Evolutionary conservation across 2,113 vertebrate genomes (phyloP), one percentile per base, ranked within the genome.

Genomic region (Ondatra zibethicus): DNA sequence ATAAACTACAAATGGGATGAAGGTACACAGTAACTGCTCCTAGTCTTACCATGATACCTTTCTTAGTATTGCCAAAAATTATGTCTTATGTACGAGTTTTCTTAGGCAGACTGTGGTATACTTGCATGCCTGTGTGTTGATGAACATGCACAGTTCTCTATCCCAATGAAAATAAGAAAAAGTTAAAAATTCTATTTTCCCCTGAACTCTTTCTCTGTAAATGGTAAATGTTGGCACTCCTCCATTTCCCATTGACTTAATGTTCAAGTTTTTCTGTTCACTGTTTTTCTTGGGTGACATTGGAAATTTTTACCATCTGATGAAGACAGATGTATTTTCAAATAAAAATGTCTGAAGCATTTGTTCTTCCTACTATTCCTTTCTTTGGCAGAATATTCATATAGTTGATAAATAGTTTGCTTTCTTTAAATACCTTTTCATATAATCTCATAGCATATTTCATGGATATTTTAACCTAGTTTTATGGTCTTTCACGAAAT

Each of bases 241-340:
- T 97, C 97, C 96, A 97, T 89, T 97, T 98, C 73, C 97, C 96
- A 96, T 97, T 97, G 97, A 97, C 93, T 97, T 92, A 93, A 94
- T 25, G 86, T 97, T 98, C 91, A 89, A 0, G 95, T 97, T 98
- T 86, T 97, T 97, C 96, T 97, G 68, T 97, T 97, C 91, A 95
- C 96, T 98, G 91, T 97, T 97, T 98, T 97, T 98, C 97, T 97
- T 96, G 96, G 97, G 97, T 98, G 97, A 96, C 97, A 97, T 89
- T 97, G 98, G 94, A 87, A 97, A 96, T 97, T 98, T 98, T 98
- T 97, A 95, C 98, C 98, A 97, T 98, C 98, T 98, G 97, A 98
- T 97, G 95, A 98, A 98, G 95, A 91, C 97, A 98, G 98, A 98
- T 98, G 96, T 98, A 98, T 98, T 98, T 97, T 98, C 97, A 97